Base-by-base conservation (phyloP, 2,113 vertebrate species). In the Salvelinus sp. region DNA sequence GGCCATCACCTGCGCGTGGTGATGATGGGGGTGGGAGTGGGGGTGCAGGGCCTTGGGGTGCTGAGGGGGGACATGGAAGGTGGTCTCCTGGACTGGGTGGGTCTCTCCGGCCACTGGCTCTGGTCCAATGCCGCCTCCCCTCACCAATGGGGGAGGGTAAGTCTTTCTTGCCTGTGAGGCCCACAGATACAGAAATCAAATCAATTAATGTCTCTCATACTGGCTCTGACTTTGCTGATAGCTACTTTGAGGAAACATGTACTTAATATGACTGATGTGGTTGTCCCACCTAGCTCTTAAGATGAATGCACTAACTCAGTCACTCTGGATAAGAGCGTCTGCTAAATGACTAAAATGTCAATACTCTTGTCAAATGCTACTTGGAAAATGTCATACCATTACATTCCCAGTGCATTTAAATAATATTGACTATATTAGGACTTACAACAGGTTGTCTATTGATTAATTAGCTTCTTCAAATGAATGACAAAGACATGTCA, bases 41-140 rank as follows among this genome's bases (percentile, higher is more conserved):
- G 96, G 96, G 91, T 98, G 98, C 88, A 98, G 95, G 93, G 97
- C 96, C 83, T 97, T 98, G 87, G 95, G 97, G 85, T 97, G 97
- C 85, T 95, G 96, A 90, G 97, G 96, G 92, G 96, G 95, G 80
- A 98, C 95, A 67, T 98, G 97, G 92, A 99, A 99, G 92, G 97
- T 97, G 87, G 97, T 99, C 94, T 99, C 98, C 93, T 99, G 97
- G 90, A 99, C 98, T 69, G 98, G 98, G 90, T 98, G 98, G 82
- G 96, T 98, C 92, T 99, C 98, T 88, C 97, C 96, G 83, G 96
- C 94, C 90, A 97, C 97, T 73, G 96, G 94, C 84, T 94, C 94
- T 75, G 96, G 95, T 90, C 95, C 96, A 84, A 98, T 96, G 65
- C 96, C 94, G 91, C 96, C 96, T 75, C 96, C 95, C 98, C 98